phyloP scores from a whole-genome alignment of 1,140 invertebrate genomes.

The Scaptodrosophila lebanonensis region DNA sequence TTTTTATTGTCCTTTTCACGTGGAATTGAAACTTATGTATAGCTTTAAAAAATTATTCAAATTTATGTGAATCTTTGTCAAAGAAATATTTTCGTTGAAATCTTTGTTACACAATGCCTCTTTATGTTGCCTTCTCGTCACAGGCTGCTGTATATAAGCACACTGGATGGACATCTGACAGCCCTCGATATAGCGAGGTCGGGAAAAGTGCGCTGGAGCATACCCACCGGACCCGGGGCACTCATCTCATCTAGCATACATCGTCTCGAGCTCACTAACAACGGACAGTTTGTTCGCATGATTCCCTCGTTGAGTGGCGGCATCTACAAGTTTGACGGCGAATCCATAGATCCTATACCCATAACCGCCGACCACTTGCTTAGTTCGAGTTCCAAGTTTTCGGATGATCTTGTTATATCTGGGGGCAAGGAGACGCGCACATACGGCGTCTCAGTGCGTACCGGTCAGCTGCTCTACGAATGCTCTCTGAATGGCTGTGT shows the following conservation, averaged over 20 bases:
- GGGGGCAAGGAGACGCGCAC: constrained; percentile 84
- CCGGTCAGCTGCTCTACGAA: constrained; percentile 88
- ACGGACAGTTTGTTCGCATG: constrained; percentile 90
- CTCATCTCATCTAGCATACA: constrained; percentile 91
- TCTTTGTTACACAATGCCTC: too few relatives aligned
- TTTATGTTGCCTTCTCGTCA: background rate
- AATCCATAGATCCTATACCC: constrained; percentile 90
- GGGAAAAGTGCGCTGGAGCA: constrained; percentile 85
- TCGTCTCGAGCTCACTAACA: constrained; percentile 87
- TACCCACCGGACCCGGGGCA: constrained; percentile 84
- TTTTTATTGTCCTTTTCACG: too few relatives aligned
- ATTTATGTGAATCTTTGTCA: too few relatives aligned
- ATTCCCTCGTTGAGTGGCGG: constrained; percentile 94
- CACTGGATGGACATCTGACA: constrained; percentile 90
- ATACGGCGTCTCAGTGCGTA: constrained; percentile 85
- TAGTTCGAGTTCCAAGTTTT: constrained; percentile 89
- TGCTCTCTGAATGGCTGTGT: constrained; percentile 86
- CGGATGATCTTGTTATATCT: constrained; percentile 91
- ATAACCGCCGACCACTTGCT: constrained; percentile 91
- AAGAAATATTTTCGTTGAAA: too few relatives aligned
- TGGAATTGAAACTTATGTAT: too few relatives aligned
- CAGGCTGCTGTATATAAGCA: constrained; percentile 89
- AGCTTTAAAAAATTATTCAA: too few relatives aligned
- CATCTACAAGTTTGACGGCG: constrained; percentile 93
- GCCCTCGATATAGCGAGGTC: constrained; percentile 84